Evolutionary conservation across 2,888 invertebrate species (phyloP), one percentile per base, ranked within the genome.

Genomic region (Rhagophthalmus giganteus): DNA sequence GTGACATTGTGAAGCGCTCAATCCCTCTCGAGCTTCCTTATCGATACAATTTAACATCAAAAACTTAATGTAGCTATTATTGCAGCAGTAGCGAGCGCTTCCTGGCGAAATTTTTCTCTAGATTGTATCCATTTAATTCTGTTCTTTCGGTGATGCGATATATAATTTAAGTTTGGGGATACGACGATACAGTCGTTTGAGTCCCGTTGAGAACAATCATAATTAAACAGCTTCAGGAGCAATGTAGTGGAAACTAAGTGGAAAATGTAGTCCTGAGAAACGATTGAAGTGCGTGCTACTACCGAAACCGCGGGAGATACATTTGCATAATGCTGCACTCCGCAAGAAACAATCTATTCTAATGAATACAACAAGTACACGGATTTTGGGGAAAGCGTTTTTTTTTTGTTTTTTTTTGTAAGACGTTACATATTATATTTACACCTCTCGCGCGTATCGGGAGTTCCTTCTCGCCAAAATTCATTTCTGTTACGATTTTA

Each of bases 241-340:
- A 68, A 68, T 68, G 66, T 64, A 59, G 63, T 57, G 65, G 65
- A 68, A 67, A 63, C 61, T 58, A 63, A 63, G 62, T 60, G 63
- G 63, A 62, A 63, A 61, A 61, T 63, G 59, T 57, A 55, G 54
- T 60, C n/a, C 55, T 42, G 32, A 39, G 32, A 44, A 38, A 34
- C 34, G 59, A 59, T 62, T 60, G 54, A 58, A 64, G 62, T 66
- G 63, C 62, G 64, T 64, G 58, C 61, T 60, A 56, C 59, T 62
- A 48, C 38, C n/a, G 59, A 61, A 60, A 62, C 65, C 61, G 60
- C 65, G 62, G 65, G 63, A 61, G 66, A 61, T 63, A 64, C 64
- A 69, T 68, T 66, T 68, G 61, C 69, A 69, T 69, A 66, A 67
- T 68, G 66, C 62, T 65, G 55, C 62, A 63, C 64, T 63, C 63